These are phyloP conservation scores for Ahaetulla prasina DNA, from an alignment of 2,113 vertebrate species.

Conservation along the genomic window DNA sequence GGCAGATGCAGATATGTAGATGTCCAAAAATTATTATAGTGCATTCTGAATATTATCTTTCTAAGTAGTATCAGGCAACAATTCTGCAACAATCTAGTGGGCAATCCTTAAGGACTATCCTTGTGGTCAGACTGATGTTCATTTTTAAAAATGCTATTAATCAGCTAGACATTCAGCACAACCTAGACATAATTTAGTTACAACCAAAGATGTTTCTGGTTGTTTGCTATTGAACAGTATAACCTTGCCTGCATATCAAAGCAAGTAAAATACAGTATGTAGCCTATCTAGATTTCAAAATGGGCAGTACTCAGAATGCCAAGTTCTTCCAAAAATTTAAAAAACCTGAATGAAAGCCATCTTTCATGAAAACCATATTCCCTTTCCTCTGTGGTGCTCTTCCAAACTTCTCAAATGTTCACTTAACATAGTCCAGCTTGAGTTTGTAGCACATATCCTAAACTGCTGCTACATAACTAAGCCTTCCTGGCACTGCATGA, in stretches of 20 bases:
- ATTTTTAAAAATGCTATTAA: not conserved
- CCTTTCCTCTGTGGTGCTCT: conserved; percentile 34
- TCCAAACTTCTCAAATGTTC: conserved; percentile 44
- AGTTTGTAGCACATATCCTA: conserved; percentile 33
- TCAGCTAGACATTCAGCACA: not conserved
- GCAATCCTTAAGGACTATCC: not conserved
- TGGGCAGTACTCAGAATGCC: not conserved
- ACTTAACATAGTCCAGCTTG: conserved; percentile 35
- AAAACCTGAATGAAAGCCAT: not conserved
- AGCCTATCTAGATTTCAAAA: not conserved
- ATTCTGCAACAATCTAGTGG: not conserved
- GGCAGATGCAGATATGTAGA: not conserved
- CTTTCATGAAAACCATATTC: conserved; percentile 24
- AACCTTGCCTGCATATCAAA: not conserved
- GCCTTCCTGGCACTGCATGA: conserved; percentile 37
- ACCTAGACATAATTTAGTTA: not conserved
- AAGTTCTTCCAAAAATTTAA: not conserved
- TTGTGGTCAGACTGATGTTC: not conserved
- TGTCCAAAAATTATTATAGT: not conserved
- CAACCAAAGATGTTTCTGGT: not conserved
- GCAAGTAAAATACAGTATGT: not conserved
- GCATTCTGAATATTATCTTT: not conserved
- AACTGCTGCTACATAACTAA: conserved; percentile 43
- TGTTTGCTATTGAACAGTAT: not conserved
- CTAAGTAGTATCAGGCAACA: not conserved